Conservation (phyloP, 2,797 vertebrate genomes). For the Danionella dracula region DNA sequence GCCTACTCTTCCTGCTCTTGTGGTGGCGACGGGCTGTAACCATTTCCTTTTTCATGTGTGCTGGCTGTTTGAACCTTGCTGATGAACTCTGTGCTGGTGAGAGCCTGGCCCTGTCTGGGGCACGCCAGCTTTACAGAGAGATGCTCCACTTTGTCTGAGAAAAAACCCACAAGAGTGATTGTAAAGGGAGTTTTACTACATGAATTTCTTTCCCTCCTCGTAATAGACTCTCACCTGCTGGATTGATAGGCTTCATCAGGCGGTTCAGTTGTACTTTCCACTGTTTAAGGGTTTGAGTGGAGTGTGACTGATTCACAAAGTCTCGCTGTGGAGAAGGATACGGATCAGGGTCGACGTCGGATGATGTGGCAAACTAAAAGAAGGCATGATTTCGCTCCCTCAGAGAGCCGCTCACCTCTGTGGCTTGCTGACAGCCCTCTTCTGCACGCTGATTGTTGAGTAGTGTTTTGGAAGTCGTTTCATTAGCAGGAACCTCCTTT, state of each 20-base stretch:
- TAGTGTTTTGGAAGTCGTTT: background rate
- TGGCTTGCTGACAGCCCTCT: background rate
- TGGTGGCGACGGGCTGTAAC: conserved; percentile 27
- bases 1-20: conserved; percentile 32
- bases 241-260: conserved; percentile 69
- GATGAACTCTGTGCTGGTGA: conserved; percentile 74
- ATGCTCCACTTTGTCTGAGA: conserved; percentile 57
- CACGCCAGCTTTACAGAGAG: conserved; percentile 47
- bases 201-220: no score
- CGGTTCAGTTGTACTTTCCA: conserved; percentile 76
- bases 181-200: background rate
- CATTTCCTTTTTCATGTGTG: conserved; percentile 19
- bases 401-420: background rate
- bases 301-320: conserved; percentile 55
- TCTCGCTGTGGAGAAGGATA: conserved; percentile 54
- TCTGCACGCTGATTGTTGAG: background rate
- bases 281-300: conserved; percentile 52
- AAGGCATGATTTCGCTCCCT: background rate
- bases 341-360: background rate
- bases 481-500: background rate
- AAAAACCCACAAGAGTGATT: background rate
- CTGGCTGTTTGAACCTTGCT: conserved; percentile 59
- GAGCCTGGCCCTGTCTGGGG: conserved; percentile 62
- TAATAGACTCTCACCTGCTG: conserved; percentile 58
- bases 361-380: no score